These are phyloP conservation scores for Drosophila nr. perissopoda DNA, from an alignment of 2,888 invertebrate species.

Conservation along the genomic window DNA sequence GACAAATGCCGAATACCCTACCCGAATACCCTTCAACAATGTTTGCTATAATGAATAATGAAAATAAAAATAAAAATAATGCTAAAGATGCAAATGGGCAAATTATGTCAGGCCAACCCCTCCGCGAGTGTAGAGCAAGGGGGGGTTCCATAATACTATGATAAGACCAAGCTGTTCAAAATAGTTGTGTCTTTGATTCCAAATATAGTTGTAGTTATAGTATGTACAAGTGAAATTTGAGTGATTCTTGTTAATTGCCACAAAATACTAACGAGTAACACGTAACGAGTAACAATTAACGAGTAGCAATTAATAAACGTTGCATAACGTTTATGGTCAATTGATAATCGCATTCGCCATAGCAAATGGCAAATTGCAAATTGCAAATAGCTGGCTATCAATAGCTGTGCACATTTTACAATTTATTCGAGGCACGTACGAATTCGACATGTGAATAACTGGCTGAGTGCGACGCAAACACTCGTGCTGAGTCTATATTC, in stretches of 20 bases:
- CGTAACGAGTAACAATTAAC: neutral
- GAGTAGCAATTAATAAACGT: neutral
- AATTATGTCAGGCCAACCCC: neutral
- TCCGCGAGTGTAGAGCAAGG: neutral
- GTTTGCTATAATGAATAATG: too few relatives aligned
- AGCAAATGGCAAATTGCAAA: neutral
- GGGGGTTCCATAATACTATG: too few relatives aligned
- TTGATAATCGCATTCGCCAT: conserved; percentile 24
- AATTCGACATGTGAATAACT: conserved; percentile 19
- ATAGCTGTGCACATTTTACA: conserved; percentile 28
- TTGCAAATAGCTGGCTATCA: neutral
- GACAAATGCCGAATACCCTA: neutral
- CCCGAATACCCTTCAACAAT: neutral
- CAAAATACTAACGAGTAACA: neutral
- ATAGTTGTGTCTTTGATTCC: too few relatives aligned
- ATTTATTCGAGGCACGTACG: conserved; percentile 53
- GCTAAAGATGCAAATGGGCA: neutral
- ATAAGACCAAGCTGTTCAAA: too few relatives aligned
- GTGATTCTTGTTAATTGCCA: neutral
- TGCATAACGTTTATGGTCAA: neutral
- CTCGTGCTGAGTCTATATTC: conserved; percentile 1
- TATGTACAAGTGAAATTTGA: neutral
- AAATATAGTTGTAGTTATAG: neutral
- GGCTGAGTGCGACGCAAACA: conserved; percentile 3
- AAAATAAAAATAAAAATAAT: neutral